A percentile compares a stretch with the other conserved stretches of the same genome.
Conservation (phyloP, 92 coral and sea anemone species). For the Zoanthus gigantus region DNA sequence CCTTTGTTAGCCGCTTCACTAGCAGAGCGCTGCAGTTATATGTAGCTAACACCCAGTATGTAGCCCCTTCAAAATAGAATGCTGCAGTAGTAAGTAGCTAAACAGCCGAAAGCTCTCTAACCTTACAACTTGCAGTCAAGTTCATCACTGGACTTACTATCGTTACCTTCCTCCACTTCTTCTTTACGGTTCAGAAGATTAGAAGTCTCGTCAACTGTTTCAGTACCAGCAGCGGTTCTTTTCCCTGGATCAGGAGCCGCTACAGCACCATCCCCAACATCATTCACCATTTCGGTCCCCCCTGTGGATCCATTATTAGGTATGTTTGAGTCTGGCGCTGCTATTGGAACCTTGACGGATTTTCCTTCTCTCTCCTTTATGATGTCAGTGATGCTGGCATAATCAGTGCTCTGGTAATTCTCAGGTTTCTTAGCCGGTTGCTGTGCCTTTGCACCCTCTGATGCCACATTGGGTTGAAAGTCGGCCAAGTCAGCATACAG, state of each 20-base stretch:
- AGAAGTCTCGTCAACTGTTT: background rate
- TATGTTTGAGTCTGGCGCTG: background rate
- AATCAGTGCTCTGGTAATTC: background rate
- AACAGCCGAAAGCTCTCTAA: background rate
- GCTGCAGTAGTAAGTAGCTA: too few species aligned
- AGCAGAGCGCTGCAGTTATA: too few species aligned
- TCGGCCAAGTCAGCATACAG: conserved; percentile 10
- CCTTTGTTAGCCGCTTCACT: too few species aligned
- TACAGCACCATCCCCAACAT: background rate
- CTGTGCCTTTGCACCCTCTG: background rate
- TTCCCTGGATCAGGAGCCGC: background rate
- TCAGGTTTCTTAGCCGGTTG: conserved; percentile 3
- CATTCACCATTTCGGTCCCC: background rate
- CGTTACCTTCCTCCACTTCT: background rate
- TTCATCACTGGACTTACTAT: conserved; percentile 3
- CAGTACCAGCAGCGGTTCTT: background rate
- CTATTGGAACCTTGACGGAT: background rate
- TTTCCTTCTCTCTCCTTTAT: conserved; percentile 5
- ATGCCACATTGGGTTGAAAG: background rate
- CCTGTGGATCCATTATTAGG: background rate
- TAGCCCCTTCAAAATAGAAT: too few species aligned
- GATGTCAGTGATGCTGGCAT: conserved; percentile 32
- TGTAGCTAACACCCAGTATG: too few species aligned
- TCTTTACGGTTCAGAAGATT: background rate
- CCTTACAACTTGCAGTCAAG: conserved; percentile 18